Conservation (phyloP, 2,888 invertebrate genomes). For the Drosophila mayaguana region DNA sequence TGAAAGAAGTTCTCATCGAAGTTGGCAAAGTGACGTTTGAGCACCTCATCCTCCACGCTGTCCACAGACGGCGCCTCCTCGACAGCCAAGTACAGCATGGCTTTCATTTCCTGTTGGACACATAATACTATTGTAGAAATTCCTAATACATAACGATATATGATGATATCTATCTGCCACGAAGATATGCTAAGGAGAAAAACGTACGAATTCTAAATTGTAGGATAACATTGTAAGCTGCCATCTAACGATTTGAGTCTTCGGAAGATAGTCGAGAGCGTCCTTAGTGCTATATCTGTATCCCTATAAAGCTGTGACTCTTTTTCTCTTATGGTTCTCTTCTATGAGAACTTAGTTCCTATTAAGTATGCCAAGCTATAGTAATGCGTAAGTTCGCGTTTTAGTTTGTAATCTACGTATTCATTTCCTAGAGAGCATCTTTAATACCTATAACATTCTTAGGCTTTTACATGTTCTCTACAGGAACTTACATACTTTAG, state of each 20-base stretch:
- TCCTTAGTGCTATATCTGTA: not conserved
- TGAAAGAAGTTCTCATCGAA: constrained; percentile 98
- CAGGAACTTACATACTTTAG: too few relatives aligned
- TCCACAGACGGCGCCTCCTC: constrained; percentile 96
- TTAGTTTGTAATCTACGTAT: too few relatives aligned
- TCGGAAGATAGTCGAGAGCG: not conserved
- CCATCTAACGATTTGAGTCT: not conserved
- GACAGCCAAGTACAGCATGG: constrained; percentile 95
- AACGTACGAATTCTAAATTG: not conserved
- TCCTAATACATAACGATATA: not conserved
- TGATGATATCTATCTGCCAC: not conserved
- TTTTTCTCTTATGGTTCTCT: not conserved
- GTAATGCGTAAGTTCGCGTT: too few relatives aligned
- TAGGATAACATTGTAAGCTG: not conserved
- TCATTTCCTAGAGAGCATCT: too few relatives aligned
- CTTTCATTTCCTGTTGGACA: constrained; percentile 94
- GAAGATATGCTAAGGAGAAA: not conserved
- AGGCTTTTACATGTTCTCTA: too few relatives aligned
- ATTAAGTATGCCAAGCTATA: too few relatives aligned
- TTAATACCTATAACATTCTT: too few relatives aligned
- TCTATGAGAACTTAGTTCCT: not conserved
- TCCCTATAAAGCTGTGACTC: not conserved
- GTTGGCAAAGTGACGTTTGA: constrained; percentile 94
- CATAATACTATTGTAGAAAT: not conserved
- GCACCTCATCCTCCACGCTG: constrained; percentile 94